Conservation (phyloP, 2,888 invertebrate genomes). For the Suillia variegata region DNA sequence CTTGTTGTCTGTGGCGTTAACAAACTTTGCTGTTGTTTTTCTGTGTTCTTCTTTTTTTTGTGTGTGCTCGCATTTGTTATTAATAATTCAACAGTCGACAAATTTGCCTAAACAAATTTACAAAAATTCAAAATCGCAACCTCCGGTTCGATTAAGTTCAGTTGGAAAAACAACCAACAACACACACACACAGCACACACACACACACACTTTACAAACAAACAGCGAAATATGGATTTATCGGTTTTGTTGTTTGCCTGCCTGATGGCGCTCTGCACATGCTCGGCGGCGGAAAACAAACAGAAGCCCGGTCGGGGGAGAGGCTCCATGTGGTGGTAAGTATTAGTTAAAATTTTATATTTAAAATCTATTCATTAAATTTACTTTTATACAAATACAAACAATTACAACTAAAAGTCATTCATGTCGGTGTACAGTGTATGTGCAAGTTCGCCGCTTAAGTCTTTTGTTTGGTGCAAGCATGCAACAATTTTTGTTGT, state of each 20-base stretch:
- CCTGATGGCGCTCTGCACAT: constrained; percentile 51
- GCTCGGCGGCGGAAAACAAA: constrained; percentile 54
- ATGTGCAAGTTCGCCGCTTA: no score
- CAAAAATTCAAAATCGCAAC: constrained; percentile 5
- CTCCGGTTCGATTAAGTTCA: neutral
- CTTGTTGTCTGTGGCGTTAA: no score
- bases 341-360: no score
- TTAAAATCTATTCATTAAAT: no score
- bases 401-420: no score
- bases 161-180: constrained; percentile 12
- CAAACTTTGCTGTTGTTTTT: no score
- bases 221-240: constrained; percentile 53
- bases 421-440: no score
- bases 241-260: constrained; percentile 49
- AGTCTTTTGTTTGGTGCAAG: no score
- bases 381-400: no score
- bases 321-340: constrained; percentile 93
- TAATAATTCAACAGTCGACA: neutral
- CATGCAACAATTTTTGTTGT: no score
- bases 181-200: neutral
- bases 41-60: no score
- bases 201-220: neutral
- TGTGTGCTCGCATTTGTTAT: constrained; percentile 10
- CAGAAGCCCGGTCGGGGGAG: constrained; percentile 76
- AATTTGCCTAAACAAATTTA: constrained; percentile 15